phyloP scores from a whole-genome alignment of 2,113 vertebrate genomes.

The Bettongia penicillata region DNA sequence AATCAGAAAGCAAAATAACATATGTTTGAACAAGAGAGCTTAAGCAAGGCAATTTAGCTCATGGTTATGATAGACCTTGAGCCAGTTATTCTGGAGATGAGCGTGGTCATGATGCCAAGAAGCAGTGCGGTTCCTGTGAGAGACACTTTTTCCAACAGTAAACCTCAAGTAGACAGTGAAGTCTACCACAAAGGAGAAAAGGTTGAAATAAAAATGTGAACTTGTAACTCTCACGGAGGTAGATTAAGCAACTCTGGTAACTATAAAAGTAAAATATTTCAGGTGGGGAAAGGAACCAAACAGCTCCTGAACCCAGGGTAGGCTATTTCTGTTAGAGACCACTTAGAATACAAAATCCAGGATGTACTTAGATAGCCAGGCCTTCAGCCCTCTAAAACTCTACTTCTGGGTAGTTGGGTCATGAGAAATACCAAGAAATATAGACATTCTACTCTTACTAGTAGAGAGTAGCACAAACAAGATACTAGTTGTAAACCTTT shows the following conservation, averaged over 20 bases:
- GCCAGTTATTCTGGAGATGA: neutral
- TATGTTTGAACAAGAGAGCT: neutral
- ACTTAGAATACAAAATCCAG: neutral
- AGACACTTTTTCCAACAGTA: neutral
- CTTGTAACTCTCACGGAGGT: neutral
- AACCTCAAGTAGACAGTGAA: neutral
- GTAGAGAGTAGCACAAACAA: neutral
- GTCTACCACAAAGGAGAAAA: neutral
- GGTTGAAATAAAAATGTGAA: neutral
- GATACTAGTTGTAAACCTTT: neutral
- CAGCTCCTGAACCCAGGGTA: neutral
- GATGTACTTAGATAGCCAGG: neutral
- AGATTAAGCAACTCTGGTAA: neutral
- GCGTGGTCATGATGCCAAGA: neutral
- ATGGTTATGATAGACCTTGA: neutral
- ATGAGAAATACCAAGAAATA: neutral
- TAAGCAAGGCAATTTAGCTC: neutral
- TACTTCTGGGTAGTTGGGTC: neutral
- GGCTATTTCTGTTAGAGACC: neutral
- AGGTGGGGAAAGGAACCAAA: neutral
- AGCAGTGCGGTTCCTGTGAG: neutral
- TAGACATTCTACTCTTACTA: neutral
- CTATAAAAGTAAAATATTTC: neutral
- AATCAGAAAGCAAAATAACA: conserved; percentile 47
- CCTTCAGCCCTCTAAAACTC: neutral